A percentile compares a stretch with the other conserved stretches of the same genome.
Conservation (phyloP, 2,113 vertebrate genomes). For the Nothoprocta pentlandii region DNA sequence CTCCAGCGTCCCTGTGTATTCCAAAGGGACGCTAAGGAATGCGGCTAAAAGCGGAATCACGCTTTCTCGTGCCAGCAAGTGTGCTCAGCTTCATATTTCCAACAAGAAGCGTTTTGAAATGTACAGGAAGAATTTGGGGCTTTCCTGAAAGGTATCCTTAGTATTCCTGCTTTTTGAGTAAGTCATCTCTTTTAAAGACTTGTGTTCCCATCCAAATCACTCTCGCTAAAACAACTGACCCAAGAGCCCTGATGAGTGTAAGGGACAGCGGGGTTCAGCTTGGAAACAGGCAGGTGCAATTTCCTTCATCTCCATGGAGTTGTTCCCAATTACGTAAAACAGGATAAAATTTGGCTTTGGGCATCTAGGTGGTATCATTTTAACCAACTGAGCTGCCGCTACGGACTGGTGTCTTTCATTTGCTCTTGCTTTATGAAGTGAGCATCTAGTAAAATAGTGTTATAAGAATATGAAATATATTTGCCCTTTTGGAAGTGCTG, state of each 20-base stretch:
- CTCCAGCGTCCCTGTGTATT: accelerated
- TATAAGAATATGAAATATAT: neutral
- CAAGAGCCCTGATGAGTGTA: neutral
- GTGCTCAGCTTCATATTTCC: neutral
- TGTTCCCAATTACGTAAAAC: neutral
- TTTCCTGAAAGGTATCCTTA: neutral
- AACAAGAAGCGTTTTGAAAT: neutral
- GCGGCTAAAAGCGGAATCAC: neutral
- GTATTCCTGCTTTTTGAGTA: neutral
- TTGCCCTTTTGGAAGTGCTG: neutral
- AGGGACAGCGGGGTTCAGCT: neutral
- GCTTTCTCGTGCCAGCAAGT: neutral
- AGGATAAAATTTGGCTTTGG: neutral
- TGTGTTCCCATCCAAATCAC: neutral
- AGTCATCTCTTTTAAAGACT: neutral
- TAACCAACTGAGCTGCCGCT: neutral
- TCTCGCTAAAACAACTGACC: neutral
- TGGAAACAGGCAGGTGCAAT: neutral
- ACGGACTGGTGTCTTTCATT: neutral
- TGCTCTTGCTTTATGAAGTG: neutral
- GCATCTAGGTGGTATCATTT: neutral
- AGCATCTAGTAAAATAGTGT: neutral
- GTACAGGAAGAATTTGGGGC: neutral
- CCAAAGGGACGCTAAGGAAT: neutral
- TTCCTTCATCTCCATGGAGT: neutral